phyloP scores from a whole-genome alignment of 1,140 invertebrate genomes.

The Trichogramma pretiosum region DNA sequence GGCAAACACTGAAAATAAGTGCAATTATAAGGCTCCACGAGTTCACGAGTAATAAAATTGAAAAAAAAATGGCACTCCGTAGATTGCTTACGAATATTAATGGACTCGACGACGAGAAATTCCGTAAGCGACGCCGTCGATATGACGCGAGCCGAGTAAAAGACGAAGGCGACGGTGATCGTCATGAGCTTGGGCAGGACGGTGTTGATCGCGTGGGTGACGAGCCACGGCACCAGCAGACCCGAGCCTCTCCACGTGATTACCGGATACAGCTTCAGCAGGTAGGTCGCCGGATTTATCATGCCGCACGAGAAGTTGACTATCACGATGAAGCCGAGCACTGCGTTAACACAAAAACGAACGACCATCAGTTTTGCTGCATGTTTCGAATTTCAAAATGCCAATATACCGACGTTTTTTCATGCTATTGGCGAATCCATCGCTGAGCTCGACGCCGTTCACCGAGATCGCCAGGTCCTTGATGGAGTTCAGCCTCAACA shows the following conservation, averaged over 20 bases:
- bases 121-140: constrained; percentile 19
- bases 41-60: too few relatives aligned
- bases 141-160: constrained; percentile 21
- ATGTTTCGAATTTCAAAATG: too few relatives aligned
- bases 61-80: neutral
- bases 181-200: constrained; percentile 25
- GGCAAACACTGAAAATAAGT: constrained; percentile 21
- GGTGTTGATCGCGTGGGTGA: constrained; percentile 26
- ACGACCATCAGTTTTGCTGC: neutral
- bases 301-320: constrained; percentile 4
- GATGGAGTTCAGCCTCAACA: constrained; percentile 23
- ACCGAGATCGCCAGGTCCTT: neutral
- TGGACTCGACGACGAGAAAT: constrained; percentile 23
- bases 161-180: constrained; percentile 15
- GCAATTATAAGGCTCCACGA: too few relatives aligned
- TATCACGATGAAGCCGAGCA: neutral
- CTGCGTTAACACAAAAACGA: too few relatives aligned
- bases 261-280: constrained; percentile 29
- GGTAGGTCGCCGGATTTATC: constrained; percentile 18
- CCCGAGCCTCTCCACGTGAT: constrained; percentile 23
- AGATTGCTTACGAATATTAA: constrained; percentile 23
- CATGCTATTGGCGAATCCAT: neutral
- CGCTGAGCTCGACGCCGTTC: neutral
- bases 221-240: constrained; percentile 28
- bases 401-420: neutral